phyloP scores from a whole-genome alignment of 2,888 invertebrate species.

The Melipona beecheii region DNA sequence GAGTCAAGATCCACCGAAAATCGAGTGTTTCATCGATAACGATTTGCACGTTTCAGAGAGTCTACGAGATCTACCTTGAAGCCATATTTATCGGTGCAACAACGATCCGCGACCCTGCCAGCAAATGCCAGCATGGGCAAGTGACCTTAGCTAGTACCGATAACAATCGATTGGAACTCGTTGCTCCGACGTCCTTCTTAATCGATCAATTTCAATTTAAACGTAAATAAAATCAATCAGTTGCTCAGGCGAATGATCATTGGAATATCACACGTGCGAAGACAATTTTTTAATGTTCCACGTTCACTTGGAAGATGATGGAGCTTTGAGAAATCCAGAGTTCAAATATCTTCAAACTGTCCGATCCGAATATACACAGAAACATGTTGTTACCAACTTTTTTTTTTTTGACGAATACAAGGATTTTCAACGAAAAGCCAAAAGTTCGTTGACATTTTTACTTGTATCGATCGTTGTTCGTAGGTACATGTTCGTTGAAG shows the following conservation, averaged over 20 bases:
- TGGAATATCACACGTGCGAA: not conserved
- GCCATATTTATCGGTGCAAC: conserved; percentile 90
- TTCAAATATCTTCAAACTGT: conserved; percentile 18
- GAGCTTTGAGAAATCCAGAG: conserved; percentile 11
- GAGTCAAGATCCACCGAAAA: not conserved
- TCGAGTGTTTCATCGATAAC: conserved; percentile 18
- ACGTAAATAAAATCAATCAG: conserved; percentile 23
- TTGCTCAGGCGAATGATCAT: conserved; percentile 20
- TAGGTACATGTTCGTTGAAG: conserved; percentile 30
- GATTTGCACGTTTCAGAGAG: conserved; percentile 86
- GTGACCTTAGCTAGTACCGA: conserved; percentile 74
- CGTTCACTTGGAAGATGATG: conserved; percentile 1
- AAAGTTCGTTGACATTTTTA: conserved; percentile 21
- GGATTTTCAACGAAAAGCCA: conserved; percentile 2
- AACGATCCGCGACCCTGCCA: conserved; percentile 95
- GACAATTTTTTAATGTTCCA: conserved; percentile 1
- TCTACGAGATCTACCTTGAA: conserved; percentile 92
- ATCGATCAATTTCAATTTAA: conserved; percentile 22
- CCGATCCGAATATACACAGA: conserved; percentile 19
- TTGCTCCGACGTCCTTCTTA: conserved; percentile 47
- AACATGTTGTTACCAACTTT: conserved; percentile 18
- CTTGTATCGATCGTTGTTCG: conserved; percentile 24
- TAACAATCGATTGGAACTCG: conserved; percentile 47
- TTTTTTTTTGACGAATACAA: conserved; percentile 1
- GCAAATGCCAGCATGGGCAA: conserved; percentile 91